Base-by-base conservation (phyloP, 2,888 invertebrate species). In the Ceriagrion tenellum region DNA sequence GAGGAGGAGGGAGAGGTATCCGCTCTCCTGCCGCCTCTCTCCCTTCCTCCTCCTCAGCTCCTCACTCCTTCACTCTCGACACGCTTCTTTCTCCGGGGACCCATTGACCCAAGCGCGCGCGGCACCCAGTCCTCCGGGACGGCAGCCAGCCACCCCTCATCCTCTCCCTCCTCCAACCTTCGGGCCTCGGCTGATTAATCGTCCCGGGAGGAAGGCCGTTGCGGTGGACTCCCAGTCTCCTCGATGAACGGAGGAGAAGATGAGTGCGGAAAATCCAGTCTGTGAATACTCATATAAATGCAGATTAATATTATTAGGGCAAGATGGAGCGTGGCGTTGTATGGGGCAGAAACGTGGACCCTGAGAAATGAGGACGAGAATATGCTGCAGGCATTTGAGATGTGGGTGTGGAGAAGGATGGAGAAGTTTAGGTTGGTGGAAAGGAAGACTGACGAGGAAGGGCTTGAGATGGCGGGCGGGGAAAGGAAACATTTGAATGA, bases 101-200 rank as follows among this genome's bases (percentile, higher is more conserved):
- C 81, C 81, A 81, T 81, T 81, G 81, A 81, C 81, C 81, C 81
- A 35, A 81, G 81, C 81, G 59, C 59, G 18, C 69, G n/a, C 81
- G 16, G 81, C 81, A 35, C 81, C 81, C 81, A 81, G 81, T 35
- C 81, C 81, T 81, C 81, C 81, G 30, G 30, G 26, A 69, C 10
- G 26, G 26, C 26, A 23, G 23, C 23, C 69, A 26, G 59, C 59
- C 59, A 47, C 59, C 59, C 59, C 59, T 59, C n/a, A 59, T 69
- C 69, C n/a, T n/a, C 69, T n/a, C 59, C 59, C 16, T 59, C 13
- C 1, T 2, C 59, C 59, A 10, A 35, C 81, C 10, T 16, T 35
- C 81, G 35, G 81, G 81, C 81, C 81, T 81, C 81, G 30, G 30
- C 81, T 81, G 81, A 81, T 81, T 81, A 81, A 81, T 81, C 81